Base-by-base conservation (phyloP, 2,797 vertebrate species). In the Cygnus olor region DNA sequence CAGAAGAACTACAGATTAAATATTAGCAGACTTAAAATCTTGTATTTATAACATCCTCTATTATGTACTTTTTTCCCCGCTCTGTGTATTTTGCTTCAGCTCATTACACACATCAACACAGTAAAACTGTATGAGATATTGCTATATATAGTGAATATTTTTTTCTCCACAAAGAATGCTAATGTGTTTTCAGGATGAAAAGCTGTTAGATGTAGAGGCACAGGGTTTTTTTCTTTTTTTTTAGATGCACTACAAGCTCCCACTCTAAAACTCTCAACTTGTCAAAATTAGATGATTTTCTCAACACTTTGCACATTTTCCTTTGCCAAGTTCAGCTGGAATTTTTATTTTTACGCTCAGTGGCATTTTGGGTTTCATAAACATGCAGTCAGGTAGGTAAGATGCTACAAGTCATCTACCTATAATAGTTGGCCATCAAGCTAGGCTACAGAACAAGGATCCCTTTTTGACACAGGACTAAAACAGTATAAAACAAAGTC, bases 41-140 rank as follows among this genome's bases (percentile, higher is more conserved):
- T 53, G 25, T 53, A 53, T 27, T 53, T 53, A 53, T 53, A 53
- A 53, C 25, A 27, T 53, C 51, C 51, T 53, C 14, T 27, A 27
- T 53, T 45, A 45, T 24, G 42, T 8, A 71, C 32, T 45, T 85
- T 86, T 85, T 56, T 7, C 51, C 51, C 28, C 40, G 15, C 63
- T 44, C 34, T 42, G 40, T 65, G 24, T 68, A 54, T 66, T 95
- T 91, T 71, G 25, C 42, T 91, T 54, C 77, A 76, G 72, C 47
- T 82, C 68, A 77, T 77, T 96, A 71, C 76, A 82, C 57, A 73
- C 38, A 71, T 78, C 80, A 92, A 57, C 28, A 92, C 58, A 91
- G 64, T 47, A 85, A 88, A 54, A 49, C 8, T 49, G 12, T 27
- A 44, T 47, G 60, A 92, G 64, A 80, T 65, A 49, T 71, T 78